These are phyloP conservation scores for Grammomys surdaster DNA, from an alignment of 2,113 vertebrate genomes.

Conservation along the genomic window DNA sequence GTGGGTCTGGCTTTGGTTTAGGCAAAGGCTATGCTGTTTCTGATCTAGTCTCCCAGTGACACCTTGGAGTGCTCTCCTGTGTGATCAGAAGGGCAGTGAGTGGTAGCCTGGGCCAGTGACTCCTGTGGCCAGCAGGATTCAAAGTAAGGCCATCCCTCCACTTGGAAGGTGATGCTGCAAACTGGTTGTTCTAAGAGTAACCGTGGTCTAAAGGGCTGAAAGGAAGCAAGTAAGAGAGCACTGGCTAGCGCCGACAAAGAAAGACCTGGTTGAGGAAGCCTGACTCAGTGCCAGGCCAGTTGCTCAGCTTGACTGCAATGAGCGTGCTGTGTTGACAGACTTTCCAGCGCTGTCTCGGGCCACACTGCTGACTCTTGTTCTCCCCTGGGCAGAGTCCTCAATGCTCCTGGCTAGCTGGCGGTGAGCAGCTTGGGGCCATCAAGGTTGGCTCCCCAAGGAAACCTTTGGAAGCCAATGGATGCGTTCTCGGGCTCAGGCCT, in stretches of 20 bases:
- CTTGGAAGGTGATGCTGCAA: slow-evolving; percentile 26
- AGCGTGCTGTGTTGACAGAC: not conserved
- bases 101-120: not conserved
- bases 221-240: not conserved
- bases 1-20: slow-evolving; percentile 56
- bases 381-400: slow-evolving; percentile 78
- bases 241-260: not conserved
- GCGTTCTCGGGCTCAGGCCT: slow-evolving; percentile 88
- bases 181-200: not conserved
- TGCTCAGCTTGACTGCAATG: not conserved
- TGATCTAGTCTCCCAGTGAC: slow-evolving; percentile 14
- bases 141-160: slow-evolving; percentile 29
- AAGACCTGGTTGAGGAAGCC: not conserved
- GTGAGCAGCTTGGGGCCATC: slow-evolving; percentile 74
- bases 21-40: slow-evolving; percentile 47
- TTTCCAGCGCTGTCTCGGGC: not conserved
- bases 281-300: not conserved
- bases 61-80: slow-evolving; percentile 1
- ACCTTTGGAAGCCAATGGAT: slow-evolving; percentile 90
- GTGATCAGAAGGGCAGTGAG: slow-evolving; percentile 1
- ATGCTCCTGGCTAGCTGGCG: slow-evolving; percentile 73
- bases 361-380: slow-evolving; percentile 59
- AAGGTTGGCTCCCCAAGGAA: slow-evolving; percentile 77
- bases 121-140: slow-evolving; percentile 8
- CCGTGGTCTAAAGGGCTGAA: not conserved